Percentiles rank a stretch among this genome's conserved stretches.
Evolutionary conservation across 2,888 invertebrate genomes (phyloP).

Genomic region (Drosophila aldrichi): DNA sequence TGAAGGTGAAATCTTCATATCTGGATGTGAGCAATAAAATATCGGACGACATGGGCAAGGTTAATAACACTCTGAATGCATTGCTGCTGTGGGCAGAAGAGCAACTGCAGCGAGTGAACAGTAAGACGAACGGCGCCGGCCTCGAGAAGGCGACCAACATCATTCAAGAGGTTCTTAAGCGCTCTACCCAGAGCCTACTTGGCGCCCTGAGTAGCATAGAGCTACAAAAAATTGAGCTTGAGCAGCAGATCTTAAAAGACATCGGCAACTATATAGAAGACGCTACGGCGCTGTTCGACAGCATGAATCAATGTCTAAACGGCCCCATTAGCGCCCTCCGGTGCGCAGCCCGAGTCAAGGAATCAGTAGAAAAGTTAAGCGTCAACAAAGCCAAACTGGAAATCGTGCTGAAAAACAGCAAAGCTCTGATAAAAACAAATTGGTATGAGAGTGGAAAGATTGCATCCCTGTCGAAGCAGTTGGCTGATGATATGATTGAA

Average conservation of each 20-base stretch:
- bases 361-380: not conserved
- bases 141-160: not conserved
- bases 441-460: not conserved
- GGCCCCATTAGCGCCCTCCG: accelerated
- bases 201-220: not conserved
- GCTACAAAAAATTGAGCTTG: not conserved
- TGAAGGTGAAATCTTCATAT: not conserved
- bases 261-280: no score
- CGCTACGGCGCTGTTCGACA: not conserved
- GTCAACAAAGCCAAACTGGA: not conserved
- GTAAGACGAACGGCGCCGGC: not conserved
- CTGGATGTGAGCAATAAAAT: not conserved
- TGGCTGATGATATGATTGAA: conserved; percentile 15
- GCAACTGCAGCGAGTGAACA: conserved; percentile 2
- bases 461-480: not conserved
- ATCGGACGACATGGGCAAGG: not conserved
- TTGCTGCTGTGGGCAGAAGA: not conserved
- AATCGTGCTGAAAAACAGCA: not conserved
- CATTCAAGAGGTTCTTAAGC: not conserved
- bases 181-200: not conserved
- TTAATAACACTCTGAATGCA: not conserved
- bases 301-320: not conserved
- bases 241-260: not conserved
- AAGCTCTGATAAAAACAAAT: not conserved
- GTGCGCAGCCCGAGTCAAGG: not conserved